A percentile compares a stretch with the other conserved stretches of the same genome.
phyloP scores from a whole-genome alignment of 23 tunicate species.

The Oikopleura albicans region DNA sequence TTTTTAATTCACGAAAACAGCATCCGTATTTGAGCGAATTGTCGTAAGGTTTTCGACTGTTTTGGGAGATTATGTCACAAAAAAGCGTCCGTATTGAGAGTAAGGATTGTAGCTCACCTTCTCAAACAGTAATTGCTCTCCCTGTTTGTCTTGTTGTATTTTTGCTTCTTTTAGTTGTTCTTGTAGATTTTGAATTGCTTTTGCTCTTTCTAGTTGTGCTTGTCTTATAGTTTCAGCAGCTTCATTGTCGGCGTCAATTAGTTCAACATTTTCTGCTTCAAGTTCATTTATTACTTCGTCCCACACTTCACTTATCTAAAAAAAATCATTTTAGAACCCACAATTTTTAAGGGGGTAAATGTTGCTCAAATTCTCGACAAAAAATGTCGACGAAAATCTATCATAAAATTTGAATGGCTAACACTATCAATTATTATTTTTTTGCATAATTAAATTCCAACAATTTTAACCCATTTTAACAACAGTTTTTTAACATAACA shows the following conservation, averaged over 20 bases:
- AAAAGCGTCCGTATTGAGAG: no score
- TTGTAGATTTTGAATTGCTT: constrained; percentile 64
- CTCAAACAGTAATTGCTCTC: constrained; percentile 51
- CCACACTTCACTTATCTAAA: constrained; percentile 84
- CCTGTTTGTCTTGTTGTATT: constrained; percentile 45
- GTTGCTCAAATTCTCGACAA: no score
- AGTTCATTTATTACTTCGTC: constrained; percentile 46
- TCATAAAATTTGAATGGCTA: no score
- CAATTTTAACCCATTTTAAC: background rate
- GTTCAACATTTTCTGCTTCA: constrained; percentile 35
- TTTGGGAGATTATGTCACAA: no score
- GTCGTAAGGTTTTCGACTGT: no score
- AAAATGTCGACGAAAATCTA: no score
- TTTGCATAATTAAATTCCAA: background rate
- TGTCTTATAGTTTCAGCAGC: constrained; percentile 57
- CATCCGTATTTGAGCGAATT: no score
- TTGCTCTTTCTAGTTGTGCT: constrained; percentile 47
- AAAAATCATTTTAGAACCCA: background rate
- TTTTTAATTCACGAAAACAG: no score
- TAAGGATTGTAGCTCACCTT: no score
- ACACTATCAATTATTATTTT: no score
- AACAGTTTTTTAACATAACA: background rate
- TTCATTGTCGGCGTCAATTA: constrained; percentile 53
- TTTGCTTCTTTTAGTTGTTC: constrained; percentile 57
- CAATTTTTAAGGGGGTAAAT: no score